Conservation (phyloP, 2,797 vertebrate genomes). For the Oryzias sinensis region DNA sequence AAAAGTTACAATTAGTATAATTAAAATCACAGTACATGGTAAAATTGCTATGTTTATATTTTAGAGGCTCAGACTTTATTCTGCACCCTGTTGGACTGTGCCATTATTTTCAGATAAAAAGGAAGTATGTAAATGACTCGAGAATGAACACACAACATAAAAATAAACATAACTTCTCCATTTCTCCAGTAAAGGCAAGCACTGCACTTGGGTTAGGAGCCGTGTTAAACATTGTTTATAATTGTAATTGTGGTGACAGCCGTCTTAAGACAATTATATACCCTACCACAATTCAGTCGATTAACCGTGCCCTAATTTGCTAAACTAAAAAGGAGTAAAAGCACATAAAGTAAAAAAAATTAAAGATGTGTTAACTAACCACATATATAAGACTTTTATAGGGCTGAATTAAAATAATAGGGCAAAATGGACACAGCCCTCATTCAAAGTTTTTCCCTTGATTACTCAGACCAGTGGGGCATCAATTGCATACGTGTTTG, state of each 20-base stretch:
- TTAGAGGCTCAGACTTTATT: not conserved
- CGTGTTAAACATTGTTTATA: slow-evolving; percentile 51
- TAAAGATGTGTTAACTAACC: slow-evolving; percentile 55
- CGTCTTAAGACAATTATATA: slow-evolving; percentile 63
- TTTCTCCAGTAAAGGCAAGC: slow-evolving; percentile 13
- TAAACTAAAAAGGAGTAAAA: slow-evolving; percentile 58
- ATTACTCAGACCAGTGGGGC: slow-evolving; percentile 38
- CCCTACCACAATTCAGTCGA: slow-evolving; percentile 52
- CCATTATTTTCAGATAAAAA: slow-evolving; percentile 8
- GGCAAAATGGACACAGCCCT: slow-evolving; percentile 15
- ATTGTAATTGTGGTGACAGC: slow-evolving; percentile 53
- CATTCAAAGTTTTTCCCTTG: slow-evolving; percentile 12
- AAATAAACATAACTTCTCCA: slow-evolving; percentile 25
- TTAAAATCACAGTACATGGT: no score
- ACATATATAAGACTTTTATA: slow-evolving; percentile 30
- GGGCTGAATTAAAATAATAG: slow-evolving; percentile 55
- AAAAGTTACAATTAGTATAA: no score
- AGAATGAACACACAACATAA: slow-evolving; percentile 24
- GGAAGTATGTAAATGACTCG: not conserved
- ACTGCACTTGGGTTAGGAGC: slow-evolving; percentile 35
- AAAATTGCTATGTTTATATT: not conserved
- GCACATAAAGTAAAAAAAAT: slow-evolving; percentile 44
- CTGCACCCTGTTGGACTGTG: not conserved
- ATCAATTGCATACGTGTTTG: slow-evolving; percentile 58
- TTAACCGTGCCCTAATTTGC: slow-evolving; percentile 68